Conservation (phyloP, 2,888 invertebrate species). For the Brachyptera risi region DNA sequence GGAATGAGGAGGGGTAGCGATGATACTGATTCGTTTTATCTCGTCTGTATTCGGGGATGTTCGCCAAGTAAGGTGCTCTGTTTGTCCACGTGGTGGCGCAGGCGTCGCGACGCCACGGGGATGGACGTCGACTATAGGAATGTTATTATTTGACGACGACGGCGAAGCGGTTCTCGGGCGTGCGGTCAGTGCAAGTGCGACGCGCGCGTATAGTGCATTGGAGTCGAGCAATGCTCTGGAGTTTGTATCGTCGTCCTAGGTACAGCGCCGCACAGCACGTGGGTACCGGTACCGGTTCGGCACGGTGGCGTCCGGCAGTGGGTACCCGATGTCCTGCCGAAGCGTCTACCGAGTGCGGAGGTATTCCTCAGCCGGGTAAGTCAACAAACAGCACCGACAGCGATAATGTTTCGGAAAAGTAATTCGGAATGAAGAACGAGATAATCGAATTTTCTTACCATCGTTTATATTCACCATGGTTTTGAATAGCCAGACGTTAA, state of each 20-base stretch:
- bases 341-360: conserved; percentile 32
- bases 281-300: too few species aligned
- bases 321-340: conserved; percentile 34
- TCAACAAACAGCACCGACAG: neutral
- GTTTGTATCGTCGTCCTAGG: neutral
- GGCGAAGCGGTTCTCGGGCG: neutral
- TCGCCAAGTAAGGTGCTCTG: neutral
- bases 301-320: neutral
- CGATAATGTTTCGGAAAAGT: too few species aligned
- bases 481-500: too few species aligned
- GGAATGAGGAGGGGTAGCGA: neutral
- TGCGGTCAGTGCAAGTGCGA: conserved; percentile 5
- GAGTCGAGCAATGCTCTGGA: neutral
- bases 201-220: too few species aligned
- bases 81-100: neutral
- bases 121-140: neutral
- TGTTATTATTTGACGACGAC: neutral
- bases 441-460: too few species aligned
- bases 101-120: neutral
- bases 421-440: too few species aligned
- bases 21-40: neutral
- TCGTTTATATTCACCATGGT: too few species aligned
- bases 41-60: neutral
- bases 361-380: conserved; percentile 34
- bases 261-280: conserved; percentile 1